Evolutionary conservation across 2,113 vertebrate genomes (phyloP).

Genomic region (Mesembrinibis cayennensis): DNA sequence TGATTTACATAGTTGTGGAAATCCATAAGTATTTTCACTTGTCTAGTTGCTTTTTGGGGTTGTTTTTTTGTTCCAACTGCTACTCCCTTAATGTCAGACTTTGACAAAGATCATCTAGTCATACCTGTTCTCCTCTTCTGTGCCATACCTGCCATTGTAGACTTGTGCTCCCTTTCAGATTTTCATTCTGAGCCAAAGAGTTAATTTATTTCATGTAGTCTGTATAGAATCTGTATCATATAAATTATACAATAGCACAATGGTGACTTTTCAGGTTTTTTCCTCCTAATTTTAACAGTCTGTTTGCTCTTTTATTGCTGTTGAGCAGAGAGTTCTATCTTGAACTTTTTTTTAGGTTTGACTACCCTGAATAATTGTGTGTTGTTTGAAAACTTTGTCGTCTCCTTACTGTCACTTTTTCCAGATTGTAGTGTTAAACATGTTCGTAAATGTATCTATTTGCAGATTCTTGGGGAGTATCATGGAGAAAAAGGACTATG

Average conservation of each 20-base stretch:
- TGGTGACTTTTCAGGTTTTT: background rate
- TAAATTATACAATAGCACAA: background rate
- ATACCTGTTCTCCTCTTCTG: background rate
- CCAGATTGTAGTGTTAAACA: background rate
- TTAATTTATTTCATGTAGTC: background rate
- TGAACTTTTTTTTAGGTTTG: background rate
- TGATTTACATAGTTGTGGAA: background rate
- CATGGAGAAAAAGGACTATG: background rate
- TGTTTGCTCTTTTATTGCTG: background rate
- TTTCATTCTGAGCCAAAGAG: background rate
- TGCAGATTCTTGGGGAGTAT: background rate
- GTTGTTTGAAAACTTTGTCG: background rate
- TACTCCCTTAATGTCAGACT: background rate
- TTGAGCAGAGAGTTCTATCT: background rate
- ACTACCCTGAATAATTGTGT: background rate
- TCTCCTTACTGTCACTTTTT: background rate
- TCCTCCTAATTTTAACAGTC: background rate
- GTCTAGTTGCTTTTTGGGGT: background rate
- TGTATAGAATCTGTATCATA: background rate
- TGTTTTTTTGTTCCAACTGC: background rate
- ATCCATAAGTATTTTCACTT: background rate
- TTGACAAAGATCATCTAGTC: background rate
- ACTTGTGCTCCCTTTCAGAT: background rate
- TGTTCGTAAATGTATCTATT: rapidly evolving
- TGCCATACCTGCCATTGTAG: background rate